These are phyloP conservation scores for Rhysida immarginata DNA, from an alignment of 1,140 invertebrate species.

Conservation along the genomic window DNA sequence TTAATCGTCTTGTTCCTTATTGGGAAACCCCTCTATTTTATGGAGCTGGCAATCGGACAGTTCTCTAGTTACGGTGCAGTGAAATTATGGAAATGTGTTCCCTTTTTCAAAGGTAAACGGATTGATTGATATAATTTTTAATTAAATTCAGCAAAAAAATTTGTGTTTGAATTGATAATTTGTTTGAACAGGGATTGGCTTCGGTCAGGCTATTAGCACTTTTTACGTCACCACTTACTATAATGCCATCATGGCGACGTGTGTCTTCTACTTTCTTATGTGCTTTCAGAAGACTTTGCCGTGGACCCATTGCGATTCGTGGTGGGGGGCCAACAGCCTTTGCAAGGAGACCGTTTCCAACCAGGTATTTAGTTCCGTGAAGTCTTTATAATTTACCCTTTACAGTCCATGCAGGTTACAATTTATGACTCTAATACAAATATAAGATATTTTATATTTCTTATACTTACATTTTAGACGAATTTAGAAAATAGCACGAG, in stretches of 20 bases:
- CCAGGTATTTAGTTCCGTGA: too few relatives aligned
- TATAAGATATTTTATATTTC: too few relatives aligned
- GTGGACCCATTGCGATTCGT: slow-evolving; percentile 35
- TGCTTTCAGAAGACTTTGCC: slow-evolving; percentile 18
- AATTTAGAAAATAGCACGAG: too few relatives aligned
- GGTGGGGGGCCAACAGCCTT: too few relatives aligned
- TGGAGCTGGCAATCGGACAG: slow-evolving; percentile 47
- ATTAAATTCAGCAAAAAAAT: not conserved
- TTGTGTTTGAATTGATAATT: not conserved
- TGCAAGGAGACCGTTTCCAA: too few relatives aligned
- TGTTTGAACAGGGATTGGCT: slow-evolving; percentile 28
- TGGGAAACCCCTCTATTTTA: slow-evolving; percentile 70
- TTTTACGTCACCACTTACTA: slow-evolving; percentile 28
- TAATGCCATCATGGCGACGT: slow-evolving; percentile 27
- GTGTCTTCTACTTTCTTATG: slow-evolving; percentile 27
- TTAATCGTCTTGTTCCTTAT: slow-evolving; percentile 39
- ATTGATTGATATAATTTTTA: not conserved
- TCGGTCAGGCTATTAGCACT: slow-evolving; percentile 25
- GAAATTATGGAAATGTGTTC: slow-evolving; percentile 28
- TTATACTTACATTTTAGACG: too few relatives aligned
- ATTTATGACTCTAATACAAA: too few relatives aligned
- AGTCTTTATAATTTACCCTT: too few relatives aligned
- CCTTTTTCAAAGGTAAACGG: slow-evolving; percentile 27
- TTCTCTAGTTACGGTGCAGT: slow-evolving; percentile 30
- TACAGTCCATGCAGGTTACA: too few relatives aligned